phyloP scores from a whole-genome alignment of 2,888 invertebrate species.

The Ophion ventricosus region DNA sequence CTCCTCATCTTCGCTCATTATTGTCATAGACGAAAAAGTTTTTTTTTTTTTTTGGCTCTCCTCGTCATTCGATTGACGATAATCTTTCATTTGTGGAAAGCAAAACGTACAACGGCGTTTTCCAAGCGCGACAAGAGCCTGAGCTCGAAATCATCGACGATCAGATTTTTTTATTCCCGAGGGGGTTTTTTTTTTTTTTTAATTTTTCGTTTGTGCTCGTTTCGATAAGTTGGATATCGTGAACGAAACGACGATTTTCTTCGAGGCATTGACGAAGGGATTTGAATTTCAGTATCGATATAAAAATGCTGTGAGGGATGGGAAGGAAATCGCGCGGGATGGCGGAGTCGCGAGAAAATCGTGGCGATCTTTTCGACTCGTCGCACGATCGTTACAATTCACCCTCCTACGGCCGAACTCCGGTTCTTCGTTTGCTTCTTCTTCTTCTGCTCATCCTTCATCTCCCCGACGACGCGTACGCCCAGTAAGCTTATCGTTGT shows the following conservation, averaged over 20 bases:
- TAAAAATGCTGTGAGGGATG: conserved; percentile 58
- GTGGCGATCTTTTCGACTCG: conserved; percentile 31
- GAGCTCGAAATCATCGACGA: conserved; percentile 14
- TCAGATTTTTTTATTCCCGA: not conserved
- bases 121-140: not conserved
- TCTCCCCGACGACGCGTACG: conserved; percentile 74
- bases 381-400: conserved; percentile 20
- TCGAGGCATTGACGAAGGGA: not conserved
- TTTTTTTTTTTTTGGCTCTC: conserved; percentile 20
- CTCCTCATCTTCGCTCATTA: conserved; percentile 33
- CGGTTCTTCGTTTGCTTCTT: conserved; percentile 72
- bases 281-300: conserved; percentile 27
- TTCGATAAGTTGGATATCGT: not conserved
- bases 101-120: not conserved
- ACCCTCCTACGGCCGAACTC: conserved; percentile 44
- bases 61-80: not conserved
- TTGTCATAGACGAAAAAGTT: conserved; percentile 4
- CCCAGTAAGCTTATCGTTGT: conserved; percentile 78
- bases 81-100: not conserved
- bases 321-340: conserved; percentile 53
- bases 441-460: conserved; percentile 73
- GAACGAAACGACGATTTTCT: not conserved
- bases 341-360: conserved; percentile 67
- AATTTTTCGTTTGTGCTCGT: not conserved
- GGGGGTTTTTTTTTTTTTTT: not conserved